Percentiles rank a stretch among this genome's conserved stretches.
These are phyloP conservation scores for Eupleurogrammus muticus DNA, from an alignment of 2,797 vertebrate species.

Conservation along the genomic window DNA sequence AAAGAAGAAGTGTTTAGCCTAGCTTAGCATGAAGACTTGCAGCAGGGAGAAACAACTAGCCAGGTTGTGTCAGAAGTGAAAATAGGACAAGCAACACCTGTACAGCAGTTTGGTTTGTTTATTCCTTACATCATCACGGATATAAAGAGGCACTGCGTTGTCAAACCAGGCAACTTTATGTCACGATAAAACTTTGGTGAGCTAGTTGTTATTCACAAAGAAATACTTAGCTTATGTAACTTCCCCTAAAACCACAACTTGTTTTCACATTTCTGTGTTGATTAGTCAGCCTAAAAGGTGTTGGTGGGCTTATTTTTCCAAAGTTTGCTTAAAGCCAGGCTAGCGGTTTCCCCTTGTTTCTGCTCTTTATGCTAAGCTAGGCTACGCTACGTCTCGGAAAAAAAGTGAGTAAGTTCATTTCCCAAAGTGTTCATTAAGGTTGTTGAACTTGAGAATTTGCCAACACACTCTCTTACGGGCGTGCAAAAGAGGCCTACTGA, in stretches of 20 bases:
- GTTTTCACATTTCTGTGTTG: constrained; percentile 5
- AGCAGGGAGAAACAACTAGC: not conserved
- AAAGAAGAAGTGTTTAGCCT: not conserved
- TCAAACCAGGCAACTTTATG: constrained; percentile 1
- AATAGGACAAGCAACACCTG: not conserved
- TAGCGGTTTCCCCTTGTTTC: not conserved
- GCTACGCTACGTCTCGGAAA: not conserved
- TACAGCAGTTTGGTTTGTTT: not conserved
- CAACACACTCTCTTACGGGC: not conserved
- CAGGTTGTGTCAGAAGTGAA: not conserved
- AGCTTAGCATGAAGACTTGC: not conserved
- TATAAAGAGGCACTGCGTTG: not conserved
- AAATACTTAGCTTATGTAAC: not conserved
- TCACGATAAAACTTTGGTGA: not conserved
- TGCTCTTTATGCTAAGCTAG: constrained; percentile 3
- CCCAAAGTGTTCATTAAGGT: not conserved
- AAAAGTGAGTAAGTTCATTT: not conserved
- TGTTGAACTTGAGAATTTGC: not conserved
- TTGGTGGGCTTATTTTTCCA: not conserved
- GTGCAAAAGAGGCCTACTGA: not conserved
- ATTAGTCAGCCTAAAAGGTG: not conserved
- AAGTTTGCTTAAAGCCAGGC: not conserved
- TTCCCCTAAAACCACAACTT: not conserved
- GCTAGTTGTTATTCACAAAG: not conserved
- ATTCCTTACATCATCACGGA: not conserved